Base-by-base conservation (phyloP, 2,113 vertebrate species). In the Hemicordylus capensis region DNA sequence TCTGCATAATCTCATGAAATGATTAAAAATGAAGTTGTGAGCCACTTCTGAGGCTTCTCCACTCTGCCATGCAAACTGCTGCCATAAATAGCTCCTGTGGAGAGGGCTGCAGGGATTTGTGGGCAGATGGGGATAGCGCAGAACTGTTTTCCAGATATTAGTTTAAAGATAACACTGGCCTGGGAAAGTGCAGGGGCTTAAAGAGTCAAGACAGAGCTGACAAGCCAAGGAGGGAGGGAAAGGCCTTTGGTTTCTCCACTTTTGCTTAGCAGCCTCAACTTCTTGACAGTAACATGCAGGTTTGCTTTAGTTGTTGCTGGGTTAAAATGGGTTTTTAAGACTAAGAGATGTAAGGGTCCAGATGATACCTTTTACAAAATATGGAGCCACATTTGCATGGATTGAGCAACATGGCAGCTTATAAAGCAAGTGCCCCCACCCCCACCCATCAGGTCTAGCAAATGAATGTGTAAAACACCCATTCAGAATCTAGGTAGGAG, bases 141-240 rank as follows among this genome's bases (percentile, higher is more conserved):
- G 2, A 37, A 76, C 79, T 78, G 58, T 51, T 79, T 84, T 77
- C n/a, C 3, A 5, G 73, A 56, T 59, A 28, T 63, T 84, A 74
- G 12, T 20, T n/a, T 61, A 58, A 48, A 31, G 76, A 58, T 61
- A 72, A 51, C 3, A 19, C 39, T 81, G 80, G 46, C 20, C 72
- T 80, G 77, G 63, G 80, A 85, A 93, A 75, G 46, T 6, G 10
- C 81, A 37, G n/a, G 24, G 48, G 59, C 17, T 81, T 74, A 24
- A 75, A 85, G 48, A 0, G 17, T n/a, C 89, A 80, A 19, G 42
- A 17, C 31, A 31, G 61, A 69, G 20, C 31, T 51, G 44, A 24
- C n/a, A 34, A 17, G 59, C 63, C 6, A 4, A 12, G 4, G 15
- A 24, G 58, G 46, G 4, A 31, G 19, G 9, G 9, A 22, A n/a